A percentile compares a stretch with the other conserved stretches of the same genome.
These are phyloP conservation scores for Mus minutoides DNA, from an alignment of 2,797 vertebrate genomes.

Conservation along the genomic window DNA sequence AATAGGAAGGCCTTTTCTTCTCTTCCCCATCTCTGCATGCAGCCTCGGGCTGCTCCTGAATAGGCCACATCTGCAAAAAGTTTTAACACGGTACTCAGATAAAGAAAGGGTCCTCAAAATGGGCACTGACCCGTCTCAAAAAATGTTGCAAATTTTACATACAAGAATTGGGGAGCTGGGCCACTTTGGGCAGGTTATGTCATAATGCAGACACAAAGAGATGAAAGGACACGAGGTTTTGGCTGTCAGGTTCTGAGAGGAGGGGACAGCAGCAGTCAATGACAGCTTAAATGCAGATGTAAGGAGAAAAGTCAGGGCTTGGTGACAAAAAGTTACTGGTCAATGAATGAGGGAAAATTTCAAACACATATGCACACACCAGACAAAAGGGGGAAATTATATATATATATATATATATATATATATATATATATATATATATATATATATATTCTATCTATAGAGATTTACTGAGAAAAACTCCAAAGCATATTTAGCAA, in stretches of 20 bases:
- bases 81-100: slow-evolving; percentile 94
- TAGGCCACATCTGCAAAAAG: slow-evolving; percentile 99
- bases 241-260: slow-evolving; percentile 92
- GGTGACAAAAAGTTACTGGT: slow-evolving; percentile 92
- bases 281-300: slow-evolving; percentile 93
- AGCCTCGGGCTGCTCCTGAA: slow-evolving; percentile 94
- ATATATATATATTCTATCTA: slow-evolving; percentile 88
- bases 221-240: slow-evolving; percentile 92
- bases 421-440: slow-evolving; percentile 81
- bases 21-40: slow-evolving; percentile 97
- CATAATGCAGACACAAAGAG: slow-evolving; percentile 94
- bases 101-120: slow-evolving; percentile 94
- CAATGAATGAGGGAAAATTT: slow-evolving; percentile 90
- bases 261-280: slow-evolving; percentile 87
- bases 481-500: slow-evolving; percentile 90
- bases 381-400: slow-evolving; percentile 91
- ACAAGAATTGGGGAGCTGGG: slow-evolving; percentile 90
- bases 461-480: slow-evolving; percentile 93
- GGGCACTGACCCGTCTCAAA: slow-evolving; percentile 99
- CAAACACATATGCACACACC: slow-evolving; percentile 85
- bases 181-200: slow-evolving; percentile 95
- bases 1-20: slow-evolving; percentile 96
- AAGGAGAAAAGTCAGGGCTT: slow-evolving; percentile 93
- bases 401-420: slow-evolving; percentile 73
- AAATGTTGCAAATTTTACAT: slow-evolving; percentile 96